Evolutionary conservation across 2,113 vertebrate genomes (phyloP), one percentile per base, ranked within the genome.

Genomic region (Leiothrix lutea): DNA sequence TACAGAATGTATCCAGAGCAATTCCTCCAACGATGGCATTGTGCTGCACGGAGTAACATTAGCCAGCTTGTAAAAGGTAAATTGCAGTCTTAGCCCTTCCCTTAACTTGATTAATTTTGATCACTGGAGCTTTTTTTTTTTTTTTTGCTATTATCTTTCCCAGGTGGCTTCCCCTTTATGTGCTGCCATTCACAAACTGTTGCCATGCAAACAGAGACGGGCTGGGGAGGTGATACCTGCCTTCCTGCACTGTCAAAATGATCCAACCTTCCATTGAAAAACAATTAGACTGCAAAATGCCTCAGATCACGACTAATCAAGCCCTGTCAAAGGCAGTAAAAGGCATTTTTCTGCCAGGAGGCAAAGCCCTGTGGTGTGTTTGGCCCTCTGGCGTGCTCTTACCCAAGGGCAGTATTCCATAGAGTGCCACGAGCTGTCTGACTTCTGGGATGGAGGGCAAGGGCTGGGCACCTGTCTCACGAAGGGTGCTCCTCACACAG

Each of bases 351-450:
- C n/a, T 70, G 51, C 20, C 38, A 47, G 91, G 53, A 74, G 79
- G 82, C 85, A 69, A 92, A 92, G 44, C 70, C 50, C 62, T 25
- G 6, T 48, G 47, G 31, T 2, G 51, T 13, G 7, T 67, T 73
- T n/a, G 88, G 53, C 67, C 67, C 42, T 40, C 18, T 22, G 57
- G 38, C 11, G 40, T 36, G 78, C 74, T 92, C 96, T 98, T 96
- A 99, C 98, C 99, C 91, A 99, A 93, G 3, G 99, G 99, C 94
- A 99, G 11, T 81, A 99, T 91, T 60, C 97, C 98, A 2, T 99
- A 99, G 31, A 99, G 95, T 0, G 98, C 61, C 53, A 99, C 80
- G 12, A 99, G 98, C 96, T 99, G 98, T 7, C 98, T 97, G 82
- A 99, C 97, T 7, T 98, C 98, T 25, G 97, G 97, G 5, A 98